phyloP scores from a whole-genome alignment of 64 coral and sea anemone species.

The Astreopora myriophthalma region DNA sequence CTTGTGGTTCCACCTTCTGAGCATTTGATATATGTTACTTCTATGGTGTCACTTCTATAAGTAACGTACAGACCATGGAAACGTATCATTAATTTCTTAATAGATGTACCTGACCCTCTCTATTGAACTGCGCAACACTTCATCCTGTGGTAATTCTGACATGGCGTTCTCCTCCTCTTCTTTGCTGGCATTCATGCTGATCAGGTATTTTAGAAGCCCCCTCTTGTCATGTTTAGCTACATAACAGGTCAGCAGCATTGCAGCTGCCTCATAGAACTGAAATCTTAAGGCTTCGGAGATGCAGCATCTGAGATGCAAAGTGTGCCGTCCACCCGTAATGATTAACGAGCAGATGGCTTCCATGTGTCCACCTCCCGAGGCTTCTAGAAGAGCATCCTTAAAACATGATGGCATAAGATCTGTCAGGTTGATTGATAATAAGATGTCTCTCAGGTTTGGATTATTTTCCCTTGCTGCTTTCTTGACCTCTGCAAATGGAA shows the following conservation, averaged over 20 bases:
- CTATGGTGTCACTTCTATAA: too few species aligned
- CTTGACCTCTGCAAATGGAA: slow-evolving; percentile 78
- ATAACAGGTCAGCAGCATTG: slow-evolving; percentile 83
- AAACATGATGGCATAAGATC: slow-evolving; percentile 72
- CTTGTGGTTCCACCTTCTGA: too few species aligned
- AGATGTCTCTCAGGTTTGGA: slow-evolving; percentile 52
- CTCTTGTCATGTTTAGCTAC: slow-evolving; percentile 55
- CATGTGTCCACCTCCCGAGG: slow-evolving; percentile 72
- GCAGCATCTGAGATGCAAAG: slow-evolving; percentile 60
- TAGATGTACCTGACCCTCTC: slow-evolving; percentile 64
- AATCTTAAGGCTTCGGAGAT: slow-evolving; percentile 70
- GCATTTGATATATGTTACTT: too few species aligned
- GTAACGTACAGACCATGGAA: too few species aligned
- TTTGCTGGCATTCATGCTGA: neutral
- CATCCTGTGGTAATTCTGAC: neutral
- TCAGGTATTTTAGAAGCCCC: slow-evolving; percentile 62
- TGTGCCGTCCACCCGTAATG: slow-evolving; percentile 55
- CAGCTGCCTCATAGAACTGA: slow-evolving; percentile 64
- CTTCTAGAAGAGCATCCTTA: slow-evolving; percentile 71
- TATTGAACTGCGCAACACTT: neutral
- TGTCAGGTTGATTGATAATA: slow-evolving; percentile 47
- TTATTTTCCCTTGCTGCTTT: slow-evolving; percentile 73
- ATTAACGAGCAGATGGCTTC: slow-evolving; percentile 82
- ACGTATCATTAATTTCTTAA: too few species aligned
- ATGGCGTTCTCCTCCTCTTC: slow-evolving; percentile 12